Evolutionary conservation across 1,140 invertebrate species (phyloP).

Genomic region (Meloidogyne chitwoodi): DNA sequence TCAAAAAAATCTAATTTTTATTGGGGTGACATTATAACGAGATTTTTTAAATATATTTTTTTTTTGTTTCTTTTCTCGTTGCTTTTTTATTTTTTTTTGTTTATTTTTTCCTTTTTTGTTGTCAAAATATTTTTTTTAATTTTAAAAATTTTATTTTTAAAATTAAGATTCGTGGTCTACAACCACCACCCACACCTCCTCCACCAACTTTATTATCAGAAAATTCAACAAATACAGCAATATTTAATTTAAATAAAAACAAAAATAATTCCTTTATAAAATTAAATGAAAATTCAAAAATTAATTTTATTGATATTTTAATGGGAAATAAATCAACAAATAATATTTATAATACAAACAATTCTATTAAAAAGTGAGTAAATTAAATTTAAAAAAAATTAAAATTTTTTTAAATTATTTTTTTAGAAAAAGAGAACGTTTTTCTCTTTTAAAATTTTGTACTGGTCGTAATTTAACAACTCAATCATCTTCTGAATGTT

Average conservation of each 20-base stretch:
- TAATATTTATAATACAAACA: background rate
- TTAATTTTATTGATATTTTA: background rate
- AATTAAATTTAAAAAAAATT: slow-evolving; percentile 5
- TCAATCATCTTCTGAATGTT: background rate
- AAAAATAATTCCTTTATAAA: background rate
- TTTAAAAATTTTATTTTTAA: background rate
- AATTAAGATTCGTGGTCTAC: slow-evolving; percentile 13
- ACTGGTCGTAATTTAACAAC: background rate
- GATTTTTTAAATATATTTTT: background rate
- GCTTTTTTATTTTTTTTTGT: background rate
- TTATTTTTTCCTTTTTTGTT: background rate
- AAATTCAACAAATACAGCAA: background rate
- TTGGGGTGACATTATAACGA: too few relatives aligned
- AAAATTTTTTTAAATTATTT: background rate
- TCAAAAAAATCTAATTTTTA: too few relatives aligned
- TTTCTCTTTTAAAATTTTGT: slow-evolving; percentile 13
- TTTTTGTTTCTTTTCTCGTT: background rate
- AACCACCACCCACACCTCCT: background rate
- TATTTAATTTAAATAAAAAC: background rate
- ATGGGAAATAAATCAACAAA: background rate
- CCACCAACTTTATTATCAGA: background rate
- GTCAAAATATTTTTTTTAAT: background rate
- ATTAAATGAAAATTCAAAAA: background rate
- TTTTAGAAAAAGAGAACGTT: slow-evolving; percentile 17
- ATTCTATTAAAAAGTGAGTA: background rate